Evolutionary conservation across 2,888 invertebrate genomes (phyloP).

Genomic region (Eueremaeus valkanovi): DNA sequence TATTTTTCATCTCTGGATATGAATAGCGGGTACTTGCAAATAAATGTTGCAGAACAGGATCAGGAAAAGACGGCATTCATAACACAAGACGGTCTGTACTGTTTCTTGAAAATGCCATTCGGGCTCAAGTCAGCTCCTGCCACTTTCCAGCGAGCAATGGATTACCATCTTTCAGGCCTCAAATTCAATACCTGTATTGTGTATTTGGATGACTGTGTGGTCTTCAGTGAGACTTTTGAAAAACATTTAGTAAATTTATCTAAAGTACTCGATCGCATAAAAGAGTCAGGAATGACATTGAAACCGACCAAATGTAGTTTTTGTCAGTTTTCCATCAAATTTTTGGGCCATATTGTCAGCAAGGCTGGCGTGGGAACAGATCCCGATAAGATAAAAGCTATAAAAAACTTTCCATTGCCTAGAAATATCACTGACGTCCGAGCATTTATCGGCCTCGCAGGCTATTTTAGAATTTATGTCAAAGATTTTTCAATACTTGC

Average conservation of each 20-base stretch:
- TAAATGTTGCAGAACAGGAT: background rate
- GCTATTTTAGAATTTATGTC: background rate
- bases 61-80: background rate
- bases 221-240: background rate
- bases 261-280: background rate
- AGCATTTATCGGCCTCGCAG: background rate
- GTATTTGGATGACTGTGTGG: background rate
- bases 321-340: background rate
- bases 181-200: background rate
- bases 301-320: constrained; percentile 32
- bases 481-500: constrained; percentile 6
- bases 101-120: background rate
- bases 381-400: constrained; percentile 29
- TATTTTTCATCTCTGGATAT: background rate
- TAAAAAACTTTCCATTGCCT: constrained; percentile 31
- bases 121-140: background rate
- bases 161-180: background rate
- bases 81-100: background rate
- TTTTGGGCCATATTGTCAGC: constrained; percentile 27
- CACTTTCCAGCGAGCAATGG: background rate
- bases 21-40: background rate
- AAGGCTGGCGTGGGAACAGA: constrained; percentile 21
- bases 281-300: background rate
- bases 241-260: background rate
- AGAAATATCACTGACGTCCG: constrained; percentile 12